Base-by-base conservation (phyloP, 1,140 invertebrate genomes). In the Zaprionus ghesquierei region DNA sequence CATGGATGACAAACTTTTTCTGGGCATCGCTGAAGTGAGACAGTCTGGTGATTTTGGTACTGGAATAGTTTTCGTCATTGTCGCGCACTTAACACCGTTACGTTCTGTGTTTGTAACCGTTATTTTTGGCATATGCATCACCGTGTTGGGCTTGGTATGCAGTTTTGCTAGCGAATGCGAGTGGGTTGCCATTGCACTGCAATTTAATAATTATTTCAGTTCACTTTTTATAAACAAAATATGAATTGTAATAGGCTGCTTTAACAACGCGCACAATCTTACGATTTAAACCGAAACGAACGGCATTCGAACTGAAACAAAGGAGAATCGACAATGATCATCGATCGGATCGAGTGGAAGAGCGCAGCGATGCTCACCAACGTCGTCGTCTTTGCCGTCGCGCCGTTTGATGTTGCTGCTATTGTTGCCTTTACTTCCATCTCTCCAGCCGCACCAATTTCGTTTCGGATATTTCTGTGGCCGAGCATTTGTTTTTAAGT, bases 1-100 rank as follows among this genome's bases (percentile, higher is more conserved):
- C 87, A 87, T 75, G 20, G 81, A 89, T 3, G 74, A 81, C 9
- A 90, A 49, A 53, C 86, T 78, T 27, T 85, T 90, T 29, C 63
- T 75, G 50, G 55, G 50, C 63, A 68, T 56, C 59, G 77, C 22
- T 8, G 64, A 46, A 41, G 56, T 66, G 3, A 77, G 23, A 15
- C 12, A 44, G 1, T 77, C 77, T 2, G 74, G 77, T 5, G 70
- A 74, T 29, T 80, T 80, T 29, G 77, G 76, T 33, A 51, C 77
- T 46, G 41, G 9, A 18, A 23, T 53, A 13, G 50, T 27, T 33
- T 56, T 44, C 9, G 22, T 25, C 53, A 56, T 25, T 41, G 58
- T 29, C 9, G 18, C 41, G 18, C 41, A 46, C 41, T 46, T 46
- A 12, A 22, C 3, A 22, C 15, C 18, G 41, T 22, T 46, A 3